phyloP scores from a whole-genome alignment of 2,797 vertebrate genomes.

The Gadopsis marmoratus region DNA sequence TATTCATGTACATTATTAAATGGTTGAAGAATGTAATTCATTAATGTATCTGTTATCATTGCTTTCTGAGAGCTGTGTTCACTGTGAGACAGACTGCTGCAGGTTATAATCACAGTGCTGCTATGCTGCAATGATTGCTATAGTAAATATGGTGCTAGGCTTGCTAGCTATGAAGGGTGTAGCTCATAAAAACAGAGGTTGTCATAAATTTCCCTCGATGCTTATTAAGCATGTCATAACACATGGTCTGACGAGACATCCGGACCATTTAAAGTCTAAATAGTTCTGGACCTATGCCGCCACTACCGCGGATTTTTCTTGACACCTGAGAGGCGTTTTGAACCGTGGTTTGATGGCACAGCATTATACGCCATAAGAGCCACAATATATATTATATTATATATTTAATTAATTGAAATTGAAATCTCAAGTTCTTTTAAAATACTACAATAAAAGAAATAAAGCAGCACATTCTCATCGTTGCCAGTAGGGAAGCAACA shows the following conservation, averaged over 20 bases:
- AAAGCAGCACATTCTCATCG: conserved; percentile 1
- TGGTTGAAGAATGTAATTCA: neutral
- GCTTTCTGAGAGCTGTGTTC: neutral
- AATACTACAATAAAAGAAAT: conserved; percentile 11
- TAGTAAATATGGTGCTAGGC: neutral
- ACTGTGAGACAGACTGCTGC: neutral
- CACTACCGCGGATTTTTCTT: neutral
- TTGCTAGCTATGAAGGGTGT: neutral
- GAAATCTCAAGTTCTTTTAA: no score
- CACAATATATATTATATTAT: no score
- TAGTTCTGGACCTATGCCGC: neutral
- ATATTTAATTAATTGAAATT: no score
- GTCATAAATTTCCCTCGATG: neutral
- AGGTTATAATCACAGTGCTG: neutral
- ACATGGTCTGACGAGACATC: neutral
- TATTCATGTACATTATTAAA: neutral
- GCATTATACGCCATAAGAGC: neutral
- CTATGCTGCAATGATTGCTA: neutral
- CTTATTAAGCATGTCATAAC: neutral
- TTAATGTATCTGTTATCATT: neutral
- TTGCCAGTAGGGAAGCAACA: conserved; percentile 14
- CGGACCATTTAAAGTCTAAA: neutral
- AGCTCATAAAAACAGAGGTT: neutral
- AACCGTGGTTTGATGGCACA: neutral
- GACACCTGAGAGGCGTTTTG: neutral